These are phyloP conservation scores for Galaxias olidus DNA, from an alignment of 2,797 vertebrate species.

Conservation along the genomic window DNA sequence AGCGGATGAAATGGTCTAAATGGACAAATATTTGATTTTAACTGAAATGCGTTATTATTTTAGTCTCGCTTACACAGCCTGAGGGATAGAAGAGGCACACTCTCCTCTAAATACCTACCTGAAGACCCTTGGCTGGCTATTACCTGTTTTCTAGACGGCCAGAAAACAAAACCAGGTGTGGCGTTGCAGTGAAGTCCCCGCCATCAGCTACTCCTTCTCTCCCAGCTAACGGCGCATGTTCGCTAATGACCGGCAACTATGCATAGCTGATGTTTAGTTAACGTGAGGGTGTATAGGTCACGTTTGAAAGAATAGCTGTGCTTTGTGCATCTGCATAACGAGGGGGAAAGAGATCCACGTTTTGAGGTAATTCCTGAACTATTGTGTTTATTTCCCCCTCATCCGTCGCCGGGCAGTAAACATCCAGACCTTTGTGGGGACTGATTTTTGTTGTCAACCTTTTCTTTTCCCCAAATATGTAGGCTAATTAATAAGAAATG, in stretches of 20 bases:
- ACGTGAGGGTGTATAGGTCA: slow-evolving; percentile 37
- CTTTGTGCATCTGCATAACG: slow-evolving; percentile 26
- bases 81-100: background rate
- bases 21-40: background rate
- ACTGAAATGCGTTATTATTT: background rate
- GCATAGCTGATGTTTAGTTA: slow-evolving; percentile 41
- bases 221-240: slow-evolving; percentile 32
- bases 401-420: too few relatives aligned
- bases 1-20: background rate
- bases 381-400: too few relatives aligned
- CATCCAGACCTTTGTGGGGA: background rate
- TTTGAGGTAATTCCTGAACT: too few relatives aligned
- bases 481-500: too few relatives aligned
- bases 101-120: slow-evolving; percentile 6
- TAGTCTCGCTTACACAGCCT: background rate
- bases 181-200: slow-evolving; percentile 32
- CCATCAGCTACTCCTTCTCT: slow-evolving; percentile 17
- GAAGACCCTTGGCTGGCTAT: slow-evolving; percentile 1
- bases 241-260: slow-evolving; percentile 51
- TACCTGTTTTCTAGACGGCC: slow-evolving; percentile 9
- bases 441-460: too few relatives aligned
- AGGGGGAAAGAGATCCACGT: background rate
- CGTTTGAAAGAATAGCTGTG: slow-evolving; percentile 28
- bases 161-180: slow-evolving; percentile 64
- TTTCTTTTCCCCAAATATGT: too few relatives aligned